Evolutionary conservation across 2,888 invertebrate genomes (phyloP).

Genomic region (Trissoscelio sp.): DNA sequence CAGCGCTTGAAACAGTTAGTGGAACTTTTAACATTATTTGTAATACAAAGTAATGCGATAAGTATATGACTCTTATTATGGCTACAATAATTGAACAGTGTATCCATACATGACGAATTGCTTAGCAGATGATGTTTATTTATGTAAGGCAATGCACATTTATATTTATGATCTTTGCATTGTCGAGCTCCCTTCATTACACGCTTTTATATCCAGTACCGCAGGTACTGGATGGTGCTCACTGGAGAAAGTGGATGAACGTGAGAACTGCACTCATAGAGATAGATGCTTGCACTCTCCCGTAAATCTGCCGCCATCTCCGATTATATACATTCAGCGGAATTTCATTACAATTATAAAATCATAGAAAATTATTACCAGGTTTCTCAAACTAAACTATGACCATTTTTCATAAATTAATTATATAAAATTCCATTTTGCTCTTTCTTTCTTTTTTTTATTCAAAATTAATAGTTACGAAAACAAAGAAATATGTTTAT

Average conservation of each 20-base stretch:
- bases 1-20: neutral
- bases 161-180: constrained; percentile 37
- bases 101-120: constrained; percentile 25
- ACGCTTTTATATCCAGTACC: constrained; percentile 8
- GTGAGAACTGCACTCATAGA: constrained; percentile 76
- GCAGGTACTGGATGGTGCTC: constrained; percentile 59
- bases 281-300: constrained; percentile 57
- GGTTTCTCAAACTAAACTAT: too few relatives aligned
- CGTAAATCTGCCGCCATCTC: constrained; percentile 35
- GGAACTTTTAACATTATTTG: neutral
- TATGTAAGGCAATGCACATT: constrained; percentile 33
- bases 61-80: neutral
- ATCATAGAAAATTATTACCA: neutral
- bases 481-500: too few relatives aligned
- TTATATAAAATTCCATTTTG: too few relatives aligned
- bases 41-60: too few relatives aligned
- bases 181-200: constrained; percentile 26
- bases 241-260: constrained; percentile 80
- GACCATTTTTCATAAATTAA: neutral
- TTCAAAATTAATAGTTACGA: too few relatives aligned
- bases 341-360: constrained; percentile 8
- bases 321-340: neutral
- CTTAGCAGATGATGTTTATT: constrained; percentile 30
- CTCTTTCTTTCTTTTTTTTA: too few relatives aligned
- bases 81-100: constrained; percentile 15